Percentiles rank a stretch among this genome's conserved stretches.
phyloP scores from a whole-genome alignment of 64 coral and sea anemone genomes.

The Dendrophyllia cribrosa region DNA sequence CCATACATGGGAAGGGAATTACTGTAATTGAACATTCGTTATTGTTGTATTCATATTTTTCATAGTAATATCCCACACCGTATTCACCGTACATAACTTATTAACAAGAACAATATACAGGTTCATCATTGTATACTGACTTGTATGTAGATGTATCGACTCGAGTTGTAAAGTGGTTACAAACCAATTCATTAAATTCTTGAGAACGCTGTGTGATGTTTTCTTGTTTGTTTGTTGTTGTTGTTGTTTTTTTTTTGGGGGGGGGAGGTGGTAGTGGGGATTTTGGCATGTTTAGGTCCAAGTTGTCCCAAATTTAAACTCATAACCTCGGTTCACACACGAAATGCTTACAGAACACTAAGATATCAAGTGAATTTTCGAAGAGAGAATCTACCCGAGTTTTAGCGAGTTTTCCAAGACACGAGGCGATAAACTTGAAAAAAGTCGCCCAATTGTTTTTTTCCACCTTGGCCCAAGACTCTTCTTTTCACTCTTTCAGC shows the following conservation, averaged over 20 bases:
- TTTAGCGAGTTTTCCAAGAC: too few relatives aligned
- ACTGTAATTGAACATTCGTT: neutral
- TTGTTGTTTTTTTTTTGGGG: neutral
- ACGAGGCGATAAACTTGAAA: too few relatives aligned
- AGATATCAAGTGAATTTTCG: too few relatives aligned
- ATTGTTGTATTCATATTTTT: slow-evolving; percentile 8
- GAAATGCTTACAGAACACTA: too few relatives aligned
- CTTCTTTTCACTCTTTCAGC: too few relatives aligned
- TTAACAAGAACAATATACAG: neutral
- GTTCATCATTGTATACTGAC: neutral
- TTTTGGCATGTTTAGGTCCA: too few relatives aligned
- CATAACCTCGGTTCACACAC: too few relatives aligned
- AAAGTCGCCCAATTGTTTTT: too few relatives aligned
- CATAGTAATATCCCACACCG: neutral
- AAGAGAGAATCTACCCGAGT: too few relatives aligned
- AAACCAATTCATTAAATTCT: slow-evolving; percentile 20
- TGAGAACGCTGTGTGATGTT: neutral
- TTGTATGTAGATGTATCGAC: neutral
- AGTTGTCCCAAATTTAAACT: too few relatives aligned
- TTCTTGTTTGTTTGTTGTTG: too few relatives aligned
- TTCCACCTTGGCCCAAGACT: too few relatives aligned
- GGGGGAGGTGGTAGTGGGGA: neutral
- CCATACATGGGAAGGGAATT: neutral
- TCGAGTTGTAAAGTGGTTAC: slow-evolving; percentile 6
- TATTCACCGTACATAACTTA: slow-evolving; percentile 25